Evolutionary conservation across 2,888 invertebrate genomes (phyloP), one percentile per base, ranked within the genome.

Genomic region (Megamerina dolium): DNA sequence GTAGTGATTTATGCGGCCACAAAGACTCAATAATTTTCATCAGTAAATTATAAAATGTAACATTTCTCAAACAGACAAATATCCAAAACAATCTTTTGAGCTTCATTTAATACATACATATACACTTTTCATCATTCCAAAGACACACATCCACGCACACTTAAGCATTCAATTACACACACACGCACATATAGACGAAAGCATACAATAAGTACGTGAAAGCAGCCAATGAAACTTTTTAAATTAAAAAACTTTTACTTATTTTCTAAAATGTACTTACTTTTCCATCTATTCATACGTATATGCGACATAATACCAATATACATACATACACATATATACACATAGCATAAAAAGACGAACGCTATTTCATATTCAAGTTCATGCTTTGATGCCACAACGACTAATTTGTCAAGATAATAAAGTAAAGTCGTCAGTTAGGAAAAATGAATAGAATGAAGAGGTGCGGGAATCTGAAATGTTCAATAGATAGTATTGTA

Each of bases 231-330:
- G 19, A 34, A 61, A 62, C 55, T 60, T 62, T 60, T 62, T 59
- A 60, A 61, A 60, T 60, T 60, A 60, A 62, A 62, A 62, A 60
- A 59, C 58, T 60, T 60, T 62, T 43, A 21, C 23, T 30, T 30
- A 20, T 29, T 35, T n/a, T 29, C 31, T 9, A 19, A 13, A 35
- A 14, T 13, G 29, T 21, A 34, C 33, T 21, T 20, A 9, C 18
- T 29, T 10, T 10, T 12, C 20, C 35, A 12, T 19, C 4, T 18
- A 26, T 20, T 4, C 12, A 4, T 3, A 19, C 6, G 10, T 13
- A 35, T 5, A 18, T 5, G 13, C 5, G 20, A 35, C 8, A 16
- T 18, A 35, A 10, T 35, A 18, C 20, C 8, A n/a, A 18, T 4
- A 32, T 16, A 32, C 14, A 32, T 10, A 14, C 4, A 32, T 5